A percentile compares a stretch with the other conserved stretches of the same genome.
These are phyloP conservation scores for Parazoanthus darwini DNA, from an alignment of 92 coral and sea anemone species.

Conservation along the genomic window DNA sequence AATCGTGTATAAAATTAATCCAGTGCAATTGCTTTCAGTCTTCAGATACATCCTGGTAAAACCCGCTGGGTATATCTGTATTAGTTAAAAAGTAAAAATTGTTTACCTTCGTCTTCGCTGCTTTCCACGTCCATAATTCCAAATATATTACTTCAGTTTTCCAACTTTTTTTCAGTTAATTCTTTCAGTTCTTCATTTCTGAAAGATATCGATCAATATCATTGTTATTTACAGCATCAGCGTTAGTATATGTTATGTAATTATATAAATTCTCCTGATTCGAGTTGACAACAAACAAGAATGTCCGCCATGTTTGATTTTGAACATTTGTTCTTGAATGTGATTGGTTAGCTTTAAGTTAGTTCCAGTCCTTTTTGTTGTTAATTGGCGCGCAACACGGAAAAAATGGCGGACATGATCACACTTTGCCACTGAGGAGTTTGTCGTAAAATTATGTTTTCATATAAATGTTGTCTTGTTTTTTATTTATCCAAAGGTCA, in stretches of 20 bases:
- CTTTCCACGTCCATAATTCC: conserved; percentile 20
- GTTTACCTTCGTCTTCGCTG: conserved; percentile 37
- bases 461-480: too few relatives aligned
- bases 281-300: neutral
- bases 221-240: neutral
- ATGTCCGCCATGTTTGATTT: conserved; percentile 46
- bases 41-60: too few relatives aligned
- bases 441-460: neutral
- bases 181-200: neutral
- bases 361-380: conserved; percentile 25
- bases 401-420: too few relatives aligned
- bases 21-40: too few relatives aligned
- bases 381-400: too few relatives aligned
- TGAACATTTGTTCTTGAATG: conserved; percentile 36
- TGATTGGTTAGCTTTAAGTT: conserved; percentile 35
- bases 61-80: too few relatives aligned
- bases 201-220: neutral
- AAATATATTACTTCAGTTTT: neutral
- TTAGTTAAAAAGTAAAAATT: neutral
- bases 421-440: neutral
- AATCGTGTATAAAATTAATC: too few relatives aligned
- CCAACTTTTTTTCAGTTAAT: neutral
- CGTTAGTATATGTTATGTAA: neutral
- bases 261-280: neutral
- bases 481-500: too few relatives aligned